Evolutionary conservation across 2,797 vertebrate genomes (phyloP), one percentile per base, ranked within the genome.

Genomic region (Rhinella marina): DNA sequence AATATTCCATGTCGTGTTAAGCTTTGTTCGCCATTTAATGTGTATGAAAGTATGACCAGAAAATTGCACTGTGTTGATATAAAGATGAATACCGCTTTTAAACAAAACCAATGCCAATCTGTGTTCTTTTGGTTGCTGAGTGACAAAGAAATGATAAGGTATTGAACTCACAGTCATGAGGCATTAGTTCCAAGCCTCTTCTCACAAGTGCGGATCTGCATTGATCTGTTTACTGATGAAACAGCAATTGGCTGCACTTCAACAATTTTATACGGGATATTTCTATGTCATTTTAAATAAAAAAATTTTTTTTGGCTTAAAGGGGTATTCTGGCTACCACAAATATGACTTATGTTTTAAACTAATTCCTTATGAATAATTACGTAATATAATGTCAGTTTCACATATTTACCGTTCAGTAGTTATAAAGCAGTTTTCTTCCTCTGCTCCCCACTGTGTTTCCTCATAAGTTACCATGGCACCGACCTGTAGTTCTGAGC

Each of bases 201-300:
- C 21, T 57, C 57, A 68, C 72, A 79, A 82, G 27, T 41, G 2
- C 59, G 7, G 12, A 56, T 87, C 41, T 41, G 5, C 52, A 83
- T 88, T 88, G 72, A 83, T 78, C 73, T 70, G 61, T 84, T 88
- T 78, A 87, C 48, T 75, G 70, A n/a, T 77, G 70, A 77, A 56
- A 41, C 57, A 84, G 29, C 48, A 83, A 84, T 77, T 48, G 48
- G 41, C 56, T 61, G 77, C 56, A 68, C 54, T 17, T 57, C 11
- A 41, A 27, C 16, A 29, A 17, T 75, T 61, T 84, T 64, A 77
- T 10, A 64, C 52, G 11, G 11, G 14, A 85, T 41, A 84, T 48
- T 57, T 66, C 19, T 75, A 75, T 62, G 23, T 14, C 27, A 73
- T 32, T n/a, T 73, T 76, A 19, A 61, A 59, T 23, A 84, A 84